Base-by-base conservation (phyloP, 2,888 invertebrate genomes). In the Tetragonula carbonaria region DNA sequence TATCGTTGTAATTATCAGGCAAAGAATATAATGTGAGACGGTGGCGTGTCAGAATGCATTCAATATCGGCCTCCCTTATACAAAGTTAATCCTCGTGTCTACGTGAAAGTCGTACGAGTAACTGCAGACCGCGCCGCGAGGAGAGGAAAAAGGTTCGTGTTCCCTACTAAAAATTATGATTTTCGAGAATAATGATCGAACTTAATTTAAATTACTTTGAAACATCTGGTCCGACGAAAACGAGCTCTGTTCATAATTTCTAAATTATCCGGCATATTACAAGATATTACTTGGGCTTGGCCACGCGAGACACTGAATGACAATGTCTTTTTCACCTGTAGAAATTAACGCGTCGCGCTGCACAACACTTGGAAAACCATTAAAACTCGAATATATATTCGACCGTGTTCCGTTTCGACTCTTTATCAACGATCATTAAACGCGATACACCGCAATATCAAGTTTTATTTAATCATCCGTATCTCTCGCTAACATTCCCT, bases 1-100 rank as follows among this genome's bases (percentile, higher is more conserved):
- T 93, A 93, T 93, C 93, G 91, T 90, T 92, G 92, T 92, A 94
- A 94, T 94, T 94, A 93, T 94, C 93, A 93, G 92, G 94, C 93
- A 92, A 93, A 92, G 91, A 91, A 91, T 91, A 92, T 91, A 92
- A 93, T 92, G 90, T 88, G 90, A 91, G 91, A 90, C 92, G 92
- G 90, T 93, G 91, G 93, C 93, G 94, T 93, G 94, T 91, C 92
- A 92, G 92, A 92, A 92, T 93, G 93, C 93, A 93, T 91, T 93
- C 93, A 93, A 93, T 92, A 93, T 93, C 92, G 92, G 80, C 79
- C 78, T 82, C 91, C 91, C 90, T 92, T 91, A 90, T 90, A 90
- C 90, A 87, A 89, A 90, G 90, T 91, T 91, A 90, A 92, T 92
- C 91, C 90, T 88, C 90, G 88, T 92, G 93, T 92, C 90, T 92